Evolutionary conservation across 2,888 invertebrate species (phyloP).

Genomic region (Parnassius apollo): DNA sequence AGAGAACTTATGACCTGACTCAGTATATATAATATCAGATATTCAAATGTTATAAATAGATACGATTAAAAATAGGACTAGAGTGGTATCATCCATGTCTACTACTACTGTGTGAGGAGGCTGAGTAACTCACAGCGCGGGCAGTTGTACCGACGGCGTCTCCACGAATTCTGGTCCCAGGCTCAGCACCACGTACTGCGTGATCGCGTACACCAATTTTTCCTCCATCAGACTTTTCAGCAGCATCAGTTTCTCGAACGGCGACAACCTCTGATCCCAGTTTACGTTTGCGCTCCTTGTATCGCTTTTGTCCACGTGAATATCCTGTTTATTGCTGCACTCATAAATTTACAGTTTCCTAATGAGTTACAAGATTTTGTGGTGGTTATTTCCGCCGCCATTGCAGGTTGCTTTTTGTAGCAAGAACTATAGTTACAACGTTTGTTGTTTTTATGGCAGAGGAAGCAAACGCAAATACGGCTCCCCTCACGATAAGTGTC

Average conservation of each 20-base stretch:
- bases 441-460: too few relatives aligned
- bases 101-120: slow-evolving; percentile 34
- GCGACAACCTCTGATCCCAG: slow-evolving; percentile 84
- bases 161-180: slow-evolving; percentile 91
- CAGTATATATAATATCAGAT: too few relatives aligned
- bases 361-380: too few relatives aligned
- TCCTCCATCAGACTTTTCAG: slow-evolving; percentile 89
- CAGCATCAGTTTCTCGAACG: slow-evolving; percentile 91
- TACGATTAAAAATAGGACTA: too few relatives aligned
- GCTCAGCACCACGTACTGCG: slow-evolving; percentile 88
- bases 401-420: too few relatives aligned
- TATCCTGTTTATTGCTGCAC: slow-evolving; percentile 60
- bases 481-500: too few relatives aligned
- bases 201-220: slow-evolving; percentile 89
- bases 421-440: too few relatives aligned
- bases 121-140: slow-evolving; percentile 76
- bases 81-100: too few relatives aligned
- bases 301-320: slow-evolving; percentile 75
- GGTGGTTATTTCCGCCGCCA: too few relatives aligned
- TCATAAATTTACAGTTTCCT: background rate
- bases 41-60: too few relatives aligned
- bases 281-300: slow-evolving; percentile 49
- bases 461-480: too few relatives aligned
- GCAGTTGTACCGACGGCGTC: slow-evolving; percentile 87
- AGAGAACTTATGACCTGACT: too few relatives aligned